phyloP scores from a whole-genome alignment of 1,140 invertebrate genomes.

The Ips nitidus region DNA sequence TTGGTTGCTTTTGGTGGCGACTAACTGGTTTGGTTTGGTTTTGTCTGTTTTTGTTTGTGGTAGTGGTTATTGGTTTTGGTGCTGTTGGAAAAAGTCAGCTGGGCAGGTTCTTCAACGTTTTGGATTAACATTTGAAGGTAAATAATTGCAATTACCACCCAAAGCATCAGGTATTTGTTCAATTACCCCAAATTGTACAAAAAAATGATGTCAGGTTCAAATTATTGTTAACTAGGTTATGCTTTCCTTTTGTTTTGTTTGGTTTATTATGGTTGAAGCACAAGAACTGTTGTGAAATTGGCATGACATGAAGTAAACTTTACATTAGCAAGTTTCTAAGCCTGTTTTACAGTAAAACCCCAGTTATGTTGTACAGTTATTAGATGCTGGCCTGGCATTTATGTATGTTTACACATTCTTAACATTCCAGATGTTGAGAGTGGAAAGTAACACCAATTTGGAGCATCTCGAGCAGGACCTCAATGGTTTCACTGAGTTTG shows the following conservation, averaged over 20 bases:
- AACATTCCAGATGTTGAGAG: conserved; percentile 42
- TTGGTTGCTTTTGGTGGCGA: too few relatives aligned
- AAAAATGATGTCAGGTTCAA: too few relatives aligned
- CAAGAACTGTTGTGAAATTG: conserved; percentile 1
- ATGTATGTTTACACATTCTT: background rate
- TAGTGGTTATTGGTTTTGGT: too few relatives aligned
- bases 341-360: background rate
- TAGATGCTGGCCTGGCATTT: background rate
- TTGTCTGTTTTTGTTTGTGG: too few relatives aligned
- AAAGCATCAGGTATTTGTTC: too few relatives aligned
- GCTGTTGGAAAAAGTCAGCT: too few relatives aligned
- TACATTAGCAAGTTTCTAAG: background rate
- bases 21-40: too few relatives aligned
- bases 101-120: too few relatives aligned
- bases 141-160: too few relatives aligned
- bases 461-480: conserved; percentile 15
- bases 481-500: conserved; percentile 46
- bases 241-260: conserved; percentile 1
- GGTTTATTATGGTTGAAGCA: background rate
- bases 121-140: too few relatives aligned
- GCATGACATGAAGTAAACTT: background rate
- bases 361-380: background rate
- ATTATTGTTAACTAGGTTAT: background rate
- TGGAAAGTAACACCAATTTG: conserved; percentile 44
- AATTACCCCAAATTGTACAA: too few relatives aligned